Evolutionary conservation across 1,140 invertebrate genomes (phyloP), one percentile per base, ranked within the genome.

Genomic region (Drosophila mauritiana): DNA sequence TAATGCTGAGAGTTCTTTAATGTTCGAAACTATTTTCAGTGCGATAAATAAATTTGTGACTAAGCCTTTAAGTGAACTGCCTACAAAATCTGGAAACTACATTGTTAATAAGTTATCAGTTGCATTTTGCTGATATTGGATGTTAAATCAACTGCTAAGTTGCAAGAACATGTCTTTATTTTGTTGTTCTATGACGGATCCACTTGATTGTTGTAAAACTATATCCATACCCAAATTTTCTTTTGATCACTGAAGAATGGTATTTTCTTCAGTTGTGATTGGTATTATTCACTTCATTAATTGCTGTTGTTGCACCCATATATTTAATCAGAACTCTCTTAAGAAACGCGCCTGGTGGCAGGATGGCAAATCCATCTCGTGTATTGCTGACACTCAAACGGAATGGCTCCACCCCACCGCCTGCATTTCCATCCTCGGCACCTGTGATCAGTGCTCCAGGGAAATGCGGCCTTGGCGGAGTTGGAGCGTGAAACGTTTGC

Each of bases 401-500:
- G 13, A 37, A 11, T 10, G n/a, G 11, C 17, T n/a, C n/a, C 13
- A 11, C 48, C 4, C 4, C 10, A 1, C 48, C 27, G 43, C 15
- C 17, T 42, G 59, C 11, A n/a, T 43, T 20, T 11, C 10, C 37
- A 15, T 2, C 17, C 34, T 10, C 34, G 34, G 22, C 12, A 27
- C 40, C 57, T 46, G 42, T 25, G 10, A 27, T 64, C 55, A 63
- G 43, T 42, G 17, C 11, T 17, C 55, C n/a, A 6, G 36, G 25
- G 13, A 17, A 15, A n/a, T 22, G 6, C 4, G 13, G 22, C 34
- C 37, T n/a, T 61, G 55, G 10, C 42, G 45, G 42, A 70, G 72
- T 27, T 78, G 56, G 61, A 82, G 65, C 75, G 55, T 86, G 39
- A 82, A 83, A 31, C 51, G 63, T 61, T 88, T 74, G 59, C 46